Percentiles rank a stretch among this genome's conserved stretches.
These are phyloP conservation scores for Pygocentrus nattereri DNA, from an alignment of 2,797 vertebrate genomes.

Conservation along the genomic window DNA sequence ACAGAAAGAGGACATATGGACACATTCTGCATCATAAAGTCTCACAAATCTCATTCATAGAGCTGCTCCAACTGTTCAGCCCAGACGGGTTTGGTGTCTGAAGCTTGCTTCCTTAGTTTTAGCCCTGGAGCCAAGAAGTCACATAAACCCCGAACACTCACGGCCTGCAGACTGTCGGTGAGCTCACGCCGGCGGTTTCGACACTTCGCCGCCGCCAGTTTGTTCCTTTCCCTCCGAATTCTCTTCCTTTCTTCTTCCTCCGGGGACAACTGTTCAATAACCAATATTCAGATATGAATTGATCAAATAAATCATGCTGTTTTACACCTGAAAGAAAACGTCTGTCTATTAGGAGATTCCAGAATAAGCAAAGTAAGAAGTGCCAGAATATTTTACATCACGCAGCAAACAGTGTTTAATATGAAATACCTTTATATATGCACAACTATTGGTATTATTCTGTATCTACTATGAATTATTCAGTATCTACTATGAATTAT, in stretches of 20 bases:
- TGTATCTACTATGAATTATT: background rate
- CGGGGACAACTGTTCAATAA: slow-evolving; percentile 81
- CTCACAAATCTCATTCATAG: background rate
- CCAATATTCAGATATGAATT: background rate
- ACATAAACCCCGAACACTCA: slow-evolving; percentile 72
- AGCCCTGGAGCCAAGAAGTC: background rate
- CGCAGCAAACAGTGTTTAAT: no score
- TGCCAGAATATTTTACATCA: no score
- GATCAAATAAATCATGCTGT: background rate
- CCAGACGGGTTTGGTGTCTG: no score
- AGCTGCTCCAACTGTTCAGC: background rate
- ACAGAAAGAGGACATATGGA: background rate
- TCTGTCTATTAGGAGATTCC: no score
- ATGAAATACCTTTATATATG: no score
- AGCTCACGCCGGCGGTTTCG: slow-evolving; percentile 91
- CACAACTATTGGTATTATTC: no score
- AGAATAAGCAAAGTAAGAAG: no score
- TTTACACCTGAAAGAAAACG: no score
- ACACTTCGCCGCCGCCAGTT: slow-evolving; percentile 95
- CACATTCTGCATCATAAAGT: background rate
- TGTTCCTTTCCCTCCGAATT: slow-evolving; percentile 93
- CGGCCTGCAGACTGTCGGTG: slow-evolving; percentile 90
- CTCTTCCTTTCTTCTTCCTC: slow-evolving; percentile 93
- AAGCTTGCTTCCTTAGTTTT: no score
- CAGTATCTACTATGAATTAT: no score